Percentiles rank a stretch among this genome's conserved stretches.
phyloP scores from a whole-genome alignment of 1,140 invertebrate genomes.

The Formica exsecta region DNA sequence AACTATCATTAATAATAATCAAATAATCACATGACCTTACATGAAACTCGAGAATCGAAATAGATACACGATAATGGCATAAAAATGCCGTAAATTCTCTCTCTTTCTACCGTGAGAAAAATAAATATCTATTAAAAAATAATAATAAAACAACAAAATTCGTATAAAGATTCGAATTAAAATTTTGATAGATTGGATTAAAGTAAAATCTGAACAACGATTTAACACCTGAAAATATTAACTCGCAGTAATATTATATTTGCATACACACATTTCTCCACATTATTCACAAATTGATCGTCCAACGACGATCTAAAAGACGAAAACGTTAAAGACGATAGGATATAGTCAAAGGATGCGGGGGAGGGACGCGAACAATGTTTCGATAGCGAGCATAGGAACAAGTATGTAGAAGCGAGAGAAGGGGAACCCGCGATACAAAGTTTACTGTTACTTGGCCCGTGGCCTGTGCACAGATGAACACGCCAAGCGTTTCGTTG shows the following conservation, averaged over 20 bases:
- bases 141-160: neutral
- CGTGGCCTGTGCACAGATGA: constrained; percentile 69
- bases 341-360: neutral
- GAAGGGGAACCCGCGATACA: constrained; percentile 74
- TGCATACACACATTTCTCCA: neutral
- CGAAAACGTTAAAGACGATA: neutral
- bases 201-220: too few relatives aligned
- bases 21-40: neutral
- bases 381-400: constrained; percentile 68
- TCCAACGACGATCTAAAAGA: neutral
- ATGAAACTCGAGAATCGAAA: neutral
- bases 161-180: too few relatives aligned
- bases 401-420: constrained; percentile 54
- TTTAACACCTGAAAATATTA: too few relatives aligned
- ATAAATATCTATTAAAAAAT: neutral
- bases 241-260: neutral
- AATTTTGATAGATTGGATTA: too few relatives aligned
- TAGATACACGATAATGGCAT: neutral
- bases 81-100: neutral
- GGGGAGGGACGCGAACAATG: neutral
- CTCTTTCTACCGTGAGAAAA: neutral
- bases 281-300: neutral
- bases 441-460: constrained; percentile 84
- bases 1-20: neutral
- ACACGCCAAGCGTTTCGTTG: constrained; percentile 45